These are phyloP conservation scores for Drosophila watanabei DNA, from an alignment of 1,140 invertebrate genomes.

Conservation along the genomic window DNA sequence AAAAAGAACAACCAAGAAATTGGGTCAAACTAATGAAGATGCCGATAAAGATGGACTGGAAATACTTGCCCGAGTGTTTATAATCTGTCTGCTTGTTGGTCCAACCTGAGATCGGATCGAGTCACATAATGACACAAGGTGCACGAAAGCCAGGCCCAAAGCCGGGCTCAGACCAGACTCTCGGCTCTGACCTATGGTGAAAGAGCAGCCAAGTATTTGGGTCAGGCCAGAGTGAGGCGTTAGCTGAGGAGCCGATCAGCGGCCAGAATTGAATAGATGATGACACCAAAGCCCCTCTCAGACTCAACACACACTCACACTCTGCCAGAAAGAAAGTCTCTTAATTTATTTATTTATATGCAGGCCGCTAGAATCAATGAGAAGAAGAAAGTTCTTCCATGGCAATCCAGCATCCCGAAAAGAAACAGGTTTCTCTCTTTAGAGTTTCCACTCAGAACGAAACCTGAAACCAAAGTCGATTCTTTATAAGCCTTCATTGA, in stretches of 20 bases:
- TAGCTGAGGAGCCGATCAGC: constrained; percentile 26
- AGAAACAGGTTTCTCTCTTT: constrained; percentile 45
- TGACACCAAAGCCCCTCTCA: constrained; percentile 65
- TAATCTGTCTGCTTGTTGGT: constrained; percentile 71
- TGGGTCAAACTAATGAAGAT: constrained; percentile 80
- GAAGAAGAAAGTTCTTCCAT: constrained; percentile 74
- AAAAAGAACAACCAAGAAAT: constrained; percentile 65
- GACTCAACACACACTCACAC: constrained; percentile 12
- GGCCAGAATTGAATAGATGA: constrained; percentile 58
- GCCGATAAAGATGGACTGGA: constrained; percentile 69
- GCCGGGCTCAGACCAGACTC: constrained; percentile 15
- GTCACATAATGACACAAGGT: constrained; percentile 71
- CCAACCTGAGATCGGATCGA: constrained; percentile 42
- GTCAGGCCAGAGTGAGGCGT: constrained; percentile 54
- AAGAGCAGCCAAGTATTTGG: constrained; percentile 69
- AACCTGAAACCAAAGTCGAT: constrained; percentile 23
- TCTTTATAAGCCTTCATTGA: constrained; percentile 34
- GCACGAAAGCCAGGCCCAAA: constrained; percentile 45
- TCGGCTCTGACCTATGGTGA: constrained; percentile 44
- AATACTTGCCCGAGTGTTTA: constrained; percentile 58
- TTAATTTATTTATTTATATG: constrained; percentile 83
- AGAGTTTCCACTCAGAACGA: constrained; percentile 44
- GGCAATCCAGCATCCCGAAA: constrained; percentile 61
- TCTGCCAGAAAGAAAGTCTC: constrained; percentile 72
- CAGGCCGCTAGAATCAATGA: constrained; percentile 77